These are phyloP conservation scores for Vandiemenella viatica DNA, from an alignment of 2,888 invertebrate species.

Conservation along the genomic window DNA sequence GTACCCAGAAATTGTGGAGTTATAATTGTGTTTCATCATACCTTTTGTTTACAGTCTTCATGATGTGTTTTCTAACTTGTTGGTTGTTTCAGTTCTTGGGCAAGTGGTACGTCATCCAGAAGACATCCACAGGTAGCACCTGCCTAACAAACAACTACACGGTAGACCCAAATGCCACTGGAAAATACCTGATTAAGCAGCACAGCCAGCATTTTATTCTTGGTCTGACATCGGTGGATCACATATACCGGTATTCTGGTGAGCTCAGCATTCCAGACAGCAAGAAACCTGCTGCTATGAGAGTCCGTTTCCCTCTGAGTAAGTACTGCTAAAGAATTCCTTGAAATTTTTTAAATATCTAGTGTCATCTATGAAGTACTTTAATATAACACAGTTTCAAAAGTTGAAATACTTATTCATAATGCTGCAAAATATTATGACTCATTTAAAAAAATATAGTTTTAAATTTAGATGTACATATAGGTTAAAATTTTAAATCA, in stretches of 20 bases:
- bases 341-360: too few relatives aligned
- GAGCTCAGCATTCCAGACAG: slow-evolving; percentile 39
- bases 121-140: slow-evolving; percentile 64
- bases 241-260: slow-evolving; percentile 66
- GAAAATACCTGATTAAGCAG: slow-evolving; percentile 52
- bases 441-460: too few relatives aligned
- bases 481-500: too few relatives aligned
- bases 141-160: slow-evolving; percentile 70
- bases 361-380: too few relatives aligned
- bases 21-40: neutral
- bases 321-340: slow-evolving; percentile 31
- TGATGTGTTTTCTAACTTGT: neutral
- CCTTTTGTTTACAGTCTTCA: neutral
- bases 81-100: slow-evolving; percentile 48
- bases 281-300: slow-evolving; percentile 47
- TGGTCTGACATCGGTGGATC: slow-evolving; percentile 57
- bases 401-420: too few relatives aligned
- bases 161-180: slow-evolving; percentile 44
- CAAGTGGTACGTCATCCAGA: slow-evolving; percentile 67
- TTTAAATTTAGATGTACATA: too few relatives aligned
- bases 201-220: slow-evolving; percentile 46
- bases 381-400: too few relatives aligned
- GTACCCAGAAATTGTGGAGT: neutral
- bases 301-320: slow-evolving; percentile 65
- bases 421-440: too few relatives aligned